Evolutionary conservation across 2,113 vertebrate genomes (phyloP), one percentile per base, ranked within the genome.

Genomic region (Gallinago media): DNA sequence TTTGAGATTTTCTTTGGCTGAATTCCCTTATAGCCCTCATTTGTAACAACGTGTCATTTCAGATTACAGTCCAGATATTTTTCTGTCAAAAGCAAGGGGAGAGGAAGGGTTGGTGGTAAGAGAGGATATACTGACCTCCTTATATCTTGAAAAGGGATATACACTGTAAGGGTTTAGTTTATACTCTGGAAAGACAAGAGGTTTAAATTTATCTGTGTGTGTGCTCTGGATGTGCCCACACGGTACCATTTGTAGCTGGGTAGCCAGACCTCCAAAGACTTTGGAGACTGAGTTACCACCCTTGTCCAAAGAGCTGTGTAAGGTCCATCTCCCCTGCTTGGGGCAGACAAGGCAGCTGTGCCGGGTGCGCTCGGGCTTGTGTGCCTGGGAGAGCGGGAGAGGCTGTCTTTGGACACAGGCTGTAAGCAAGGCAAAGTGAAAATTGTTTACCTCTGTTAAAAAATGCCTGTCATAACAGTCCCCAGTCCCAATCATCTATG

Each of bases 311-410:
- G 44, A 55, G 19, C 19, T 66, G 47, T 7, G 2, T 20, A 17
- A 59, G 11, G 27, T 14, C 19, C 3, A 0, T 21, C 40, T 34
- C 17, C 38, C 7, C 23, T 36, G 9, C 42, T 8, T 50, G 25
- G 73, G 52, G 25, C 52, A 78, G 38, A n/a, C 3, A n/a, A 66
- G 40, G 16, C 34, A 38, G 12, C 31, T 86, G 7, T 55, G 44
- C 15, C 20, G n/a, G 47, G 6, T 36, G 21, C 1, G 0, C 18
- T 25, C 1, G 0, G 36, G 27, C 21, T 81, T 66, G 21, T 21
- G 9, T 55, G 44, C 16, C 36, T 36, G 42, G 25, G 54, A 50
- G 27, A 49, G 27, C 1, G 0, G 10, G 32, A 52, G 36, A 81
- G 40, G 40, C 23, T 26, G 11, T 38, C 52, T 47, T 32, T 5